These are phyloP conservation scores for Catalaphyllia jardinei DNA, from an alignment of 64 coral and sea anemone species.

Conservation along the genomic window DNA sequence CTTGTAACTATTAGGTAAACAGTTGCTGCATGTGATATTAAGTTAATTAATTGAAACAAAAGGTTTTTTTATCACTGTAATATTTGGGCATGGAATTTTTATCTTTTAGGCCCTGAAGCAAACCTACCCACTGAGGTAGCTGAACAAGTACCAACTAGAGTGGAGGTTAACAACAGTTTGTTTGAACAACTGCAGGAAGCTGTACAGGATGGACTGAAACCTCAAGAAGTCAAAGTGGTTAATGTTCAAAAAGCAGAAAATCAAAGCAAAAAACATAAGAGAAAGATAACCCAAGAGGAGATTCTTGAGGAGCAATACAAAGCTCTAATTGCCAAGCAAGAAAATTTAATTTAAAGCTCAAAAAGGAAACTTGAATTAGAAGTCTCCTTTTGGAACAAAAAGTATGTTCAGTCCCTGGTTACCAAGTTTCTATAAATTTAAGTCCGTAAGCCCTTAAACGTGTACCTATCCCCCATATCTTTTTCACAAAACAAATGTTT, in stretches of 20 bases:
- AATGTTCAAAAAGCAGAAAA: too few relatives aligned
- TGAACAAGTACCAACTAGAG: conserved; percentile 12
- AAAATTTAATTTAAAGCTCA: conserved; percentile 18
- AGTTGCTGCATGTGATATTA: conserved; percentile 12
- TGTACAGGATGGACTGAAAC: neutral
- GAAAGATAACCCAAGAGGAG: neutral
- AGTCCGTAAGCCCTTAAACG: neutral
- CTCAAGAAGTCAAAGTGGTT: neutral
- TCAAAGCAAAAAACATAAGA: neutral
- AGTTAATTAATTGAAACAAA: conserved; percentile 20
- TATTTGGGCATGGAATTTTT: conserved; percentile 17
- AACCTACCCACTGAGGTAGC: conserved; percentile 24
- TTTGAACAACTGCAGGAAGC: too few relatives aligned
- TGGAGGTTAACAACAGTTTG: conserved; percentile 17
- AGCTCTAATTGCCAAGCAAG: conserved; percentile 14
- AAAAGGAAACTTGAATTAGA: conserved; percentile 3
- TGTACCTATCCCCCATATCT: neutral
- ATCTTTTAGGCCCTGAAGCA: conserved; percentile 19
- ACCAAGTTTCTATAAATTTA: neutral
- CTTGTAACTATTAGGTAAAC: conserved; percentile 5
- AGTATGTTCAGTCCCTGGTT: too few relatives aligned
- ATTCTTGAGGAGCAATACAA: conserved; percentile 20
- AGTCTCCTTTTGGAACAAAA: neutral
- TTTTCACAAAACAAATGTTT: conserved; percentile 3
- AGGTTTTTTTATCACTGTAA: conserved; percentile 20